A percentile compares a stretch with the other conserved stretches of the same genome.
These are phyloP conservation scores for Patella depressa DNA, from an alignment of 2,888 invertebrate genomes.

Conservation along the genomic window DNA sequence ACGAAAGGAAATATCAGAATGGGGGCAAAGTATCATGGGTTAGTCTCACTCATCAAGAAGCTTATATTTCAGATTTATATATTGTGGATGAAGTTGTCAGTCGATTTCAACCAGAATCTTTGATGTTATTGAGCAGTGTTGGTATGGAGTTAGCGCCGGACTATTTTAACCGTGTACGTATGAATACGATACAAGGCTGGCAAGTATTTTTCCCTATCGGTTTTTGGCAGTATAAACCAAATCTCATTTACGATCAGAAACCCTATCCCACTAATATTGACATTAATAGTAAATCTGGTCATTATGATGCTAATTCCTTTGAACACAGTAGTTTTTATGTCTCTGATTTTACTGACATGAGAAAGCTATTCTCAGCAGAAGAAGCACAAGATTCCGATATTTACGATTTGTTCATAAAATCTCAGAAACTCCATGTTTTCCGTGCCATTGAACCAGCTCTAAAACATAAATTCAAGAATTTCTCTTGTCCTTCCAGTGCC, in stretches of 20 bases:
- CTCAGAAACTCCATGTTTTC: conserved; percentile 80
- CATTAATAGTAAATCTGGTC: conserved; percentile 75
- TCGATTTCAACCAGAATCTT: conserved; percentile 79
- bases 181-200: conserved; percentile 91
- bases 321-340: conserved; percentile 86
- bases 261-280: conserved; percentile 65
- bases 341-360: conserved; percentile 80
- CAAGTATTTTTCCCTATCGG: conserved; percentile 94
- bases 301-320: conserved; percentile 83
- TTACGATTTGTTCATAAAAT: conserved; percentile 81
- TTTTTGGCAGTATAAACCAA: conserved; percentile 88
- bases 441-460: conserved; percentile 87
- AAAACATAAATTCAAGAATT: conserved; percentile 73
- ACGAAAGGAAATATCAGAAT: conserved; percentile 78
- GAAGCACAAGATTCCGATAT: conserved; percentile 68
- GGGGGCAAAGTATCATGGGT: conserved; percentile 76
- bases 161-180: conserved; percentile 92
- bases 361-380: conserved; percentile 75
- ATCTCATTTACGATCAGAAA: conserved; percentile 68
- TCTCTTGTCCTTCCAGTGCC: conserved; percentile 57
- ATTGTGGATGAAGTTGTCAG: conserved; percentile 80
- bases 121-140: conserved; percentile 59
- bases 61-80: conserved; percentile 73
- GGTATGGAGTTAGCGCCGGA: conserved; percentile 65
- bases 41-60: conserved; percentile 61